These are phyloP conservation scores for Drosophila ficusphila DNA, from an alignment of 1,140 invertebrate species.

Conservation along the genomic window DNA sequence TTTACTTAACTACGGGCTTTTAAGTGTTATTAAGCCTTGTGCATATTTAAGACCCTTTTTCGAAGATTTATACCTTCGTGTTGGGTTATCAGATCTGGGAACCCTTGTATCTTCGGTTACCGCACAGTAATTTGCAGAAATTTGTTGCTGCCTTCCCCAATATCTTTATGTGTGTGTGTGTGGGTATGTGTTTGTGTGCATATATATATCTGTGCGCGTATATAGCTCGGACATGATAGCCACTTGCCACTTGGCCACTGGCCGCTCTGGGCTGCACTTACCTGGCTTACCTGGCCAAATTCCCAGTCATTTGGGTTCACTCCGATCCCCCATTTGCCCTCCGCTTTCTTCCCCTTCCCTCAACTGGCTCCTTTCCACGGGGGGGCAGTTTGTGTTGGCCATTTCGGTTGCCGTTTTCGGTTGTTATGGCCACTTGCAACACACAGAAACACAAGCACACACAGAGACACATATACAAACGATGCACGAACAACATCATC, in stretches of 20 bases:
- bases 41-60: not conserved
- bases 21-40: constrained; percentile 4
- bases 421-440: constrained; percentile 51
- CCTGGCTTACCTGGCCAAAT: constrained; percentile 27
- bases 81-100: constrained; percentile 20
- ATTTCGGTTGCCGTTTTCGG: constrained; percentile 49
- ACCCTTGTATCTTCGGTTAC: constrained; percentile 35
- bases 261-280: constrained; percentile 25
- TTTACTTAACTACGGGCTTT: not conserved
- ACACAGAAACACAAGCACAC: constrained; percentile 43
- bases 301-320: constrained; percentile 40
- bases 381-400: constrained; percentile 29
- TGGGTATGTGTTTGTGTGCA: not conserved
- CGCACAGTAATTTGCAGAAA: constrained; percentile 33
- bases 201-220: not conserved
- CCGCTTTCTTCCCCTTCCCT: not conserved
- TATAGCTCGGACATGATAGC: constrained; percentile 11
- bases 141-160: constrained; percentile 13
- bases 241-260: constrained; percentile 32
- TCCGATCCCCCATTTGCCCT: not conserved
- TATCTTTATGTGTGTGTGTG: not conserved
- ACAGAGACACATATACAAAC: constrained; percentile 5
- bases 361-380: not conserved
- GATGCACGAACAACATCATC: constrained; percentile 17
- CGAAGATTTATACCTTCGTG: constrained; percentile 23